Evolutionary conservation across 2,888 invertebrate genomes (phyloP), one percentile per base, ranked within the genome.

Genomic region (Disparrhopalites patrizii): DNA sequence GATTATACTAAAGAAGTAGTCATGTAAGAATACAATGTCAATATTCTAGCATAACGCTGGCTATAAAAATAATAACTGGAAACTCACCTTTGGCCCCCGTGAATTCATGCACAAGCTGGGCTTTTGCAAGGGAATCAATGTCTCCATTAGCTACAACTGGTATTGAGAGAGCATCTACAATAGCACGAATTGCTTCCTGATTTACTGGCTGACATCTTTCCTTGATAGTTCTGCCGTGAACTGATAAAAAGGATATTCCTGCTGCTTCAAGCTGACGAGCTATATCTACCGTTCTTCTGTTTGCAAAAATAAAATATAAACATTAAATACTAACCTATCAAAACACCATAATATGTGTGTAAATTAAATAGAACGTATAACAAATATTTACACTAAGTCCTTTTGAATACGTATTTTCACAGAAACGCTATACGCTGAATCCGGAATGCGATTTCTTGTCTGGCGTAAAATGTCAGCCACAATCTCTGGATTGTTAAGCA

Each of bases 71-170:
- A 23, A 28, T 61, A 18, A 57, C 30, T 33, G n/a, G 20, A 62
- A 31, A 54, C 1, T 25, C 52, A 70, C 76, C 73, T 70, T 82
- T 77, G 1, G 80, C 82, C n/a, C 86, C 85, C 0, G 93, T 89
- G 65, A 79, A 76, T 40, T 84, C 79, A 72, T 87, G 84, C 40
- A 96, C 81, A 15, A 80, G 77, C 66, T 85, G 78, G 30, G 90
- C 92, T 78, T 90, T 90, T n/a, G 83, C 78, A 66, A 90, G 80
- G 54, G 82, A 84, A 76, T 86, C 89, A 0, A 95, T 83, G 76
- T 93, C 94, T 38, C 98, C 98, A 82, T 99, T 99, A 0, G 91
- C 95, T 72, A 97, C 84, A 0, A 98, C 82, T 1, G 98, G 97
- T 72, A 97, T 81, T 40, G 79, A 78, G n/a, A 93, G 79, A 70